These are phyloP conservation scores for Ctenochaetus hawaiiensis DNA, from an alignment of 2,797 vertebrate genomes.

Conservation along the genomic window DNA sequence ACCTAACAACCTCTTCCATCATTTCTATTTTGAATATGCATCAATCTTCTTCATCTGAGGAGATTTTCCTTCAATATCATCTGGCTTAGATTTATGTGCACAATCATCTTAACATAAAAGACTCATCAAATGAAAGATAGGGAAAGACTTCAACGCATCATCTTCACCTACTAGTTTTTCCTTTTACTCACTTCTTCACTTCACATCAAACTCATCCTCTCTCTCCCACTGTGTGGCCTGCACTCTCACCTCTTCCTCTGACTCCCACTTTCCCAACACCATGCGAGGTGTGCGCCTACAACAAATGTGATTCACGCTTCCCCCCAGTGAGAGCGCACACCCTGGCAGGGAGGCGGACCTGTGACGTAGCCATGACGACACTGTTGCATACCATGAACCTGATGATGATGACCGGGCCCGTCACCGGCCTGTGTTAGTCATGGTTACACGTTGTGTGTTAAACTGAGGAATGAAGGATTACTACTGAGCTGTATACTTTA, in stretches of 20 bases:
- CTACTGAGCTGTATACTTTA: background rate
- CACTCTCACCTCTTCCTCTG: slow-evolving; percentile 33
- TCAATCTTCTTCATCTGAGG: background rate
- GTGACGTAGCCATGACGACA: slow-evolving; percentile 53
- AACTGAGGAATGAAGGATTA: slow-evolving; percentile 13
- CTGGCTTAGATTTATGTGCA: background rate
- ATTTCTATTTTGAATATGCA: background rate
- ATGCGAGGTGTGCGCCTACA: slow-evolving; percentile 14
- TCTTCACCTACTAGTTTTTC: slow-evolving; percentile 20
- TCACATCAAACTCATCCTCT: background rate
- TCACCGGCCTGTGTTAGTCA: slow-evolving; percentile 42
- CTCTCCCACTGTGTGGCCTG: slow-evolving; percentile 5
- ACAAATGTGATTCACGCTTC: slow-evolving; percentile 56
- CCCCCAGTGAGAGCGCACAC: slow-evolving; percentile 16
- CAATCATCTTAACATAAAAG: background rate
- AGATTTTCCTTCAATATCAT: background rate
- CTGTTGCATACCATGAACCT: background rate
- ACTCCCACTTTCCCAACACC: slow-evolving; percentile 33
- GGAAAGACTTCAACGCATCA: background rate
- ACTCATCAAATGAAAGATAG: background rate
- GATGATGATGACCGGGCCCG: slow-evolving; percentile 26
- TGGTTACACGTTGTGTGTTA: slow-evolving; percentile 11
- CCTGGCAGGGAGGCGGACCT: slow-evolving; percentile 39
- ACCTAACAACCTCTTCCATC: background rate
- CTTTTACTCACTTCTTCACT: background rate